Base-by-base conservation (phyloP, 2,797 vertebrate species). In the Platyrinchus mystaceus region DNA sequence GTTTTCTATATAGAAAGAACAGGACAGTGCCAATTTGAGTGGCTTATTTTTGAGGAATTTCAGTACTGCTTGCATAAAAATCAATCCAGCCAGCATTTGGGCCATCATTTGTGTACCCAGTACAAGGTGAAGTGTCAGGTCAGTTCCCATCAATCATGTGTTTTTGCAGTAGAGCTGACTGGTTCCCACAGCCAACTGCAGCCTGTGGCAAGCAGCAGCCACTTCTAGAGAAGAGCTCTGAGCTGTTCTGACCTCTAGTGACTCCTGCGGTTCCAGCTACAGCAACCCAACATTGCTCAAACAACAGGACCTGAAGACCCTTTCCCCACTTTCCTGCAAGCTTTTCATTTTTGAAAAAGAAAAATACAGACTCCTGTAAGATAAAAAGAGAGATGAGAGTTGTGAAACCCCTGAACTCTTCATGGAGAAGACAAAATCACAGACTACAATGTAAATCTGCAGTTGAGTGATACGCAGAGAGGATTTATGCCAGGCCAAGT, bases 1-100 rank as follows among this genome's bases (percentile, higher is more conserved):
- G 47, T 93, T 95, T 89, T 94, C 97, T 97, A 74, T 43, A 59
- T 5, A 56, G 36, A 27, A 84, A 83, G 49, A 86, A 89, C 20
- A 93, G 66, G 86, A 69, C 0, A 46, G 30, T 28, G 21, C 26
- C 27, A n/a, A 74, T 92, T 63, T 58, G 30, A 81, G 15, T 28
- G 50, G 19, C 15, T 79, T 30, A 23, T 73, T 86, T 68, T 74
- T 34, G 64, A 79, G 50, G 55, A 46, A 60, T 68, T 89, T 79
- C 76, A 84, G 32, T 46, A 28, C 26, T 76, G 47, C 47, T 43
- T 93, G 27, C 15, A 53, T 49, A 83, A 87, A 41, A 70, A 91
- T 22, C 24, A 85, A 49, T 32, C 32, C 44, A 84, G 30, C 1
- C 39, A 86, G 46, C 26, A 69, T 89, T 52, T 37, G 55, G 81